A percentile compares a stretch with the other conserved stretches of the same genome.
phyloP scores from a whole-genome alignment of 2,888 invertebrate species.

The Tachystola acroxantha region DNA sequence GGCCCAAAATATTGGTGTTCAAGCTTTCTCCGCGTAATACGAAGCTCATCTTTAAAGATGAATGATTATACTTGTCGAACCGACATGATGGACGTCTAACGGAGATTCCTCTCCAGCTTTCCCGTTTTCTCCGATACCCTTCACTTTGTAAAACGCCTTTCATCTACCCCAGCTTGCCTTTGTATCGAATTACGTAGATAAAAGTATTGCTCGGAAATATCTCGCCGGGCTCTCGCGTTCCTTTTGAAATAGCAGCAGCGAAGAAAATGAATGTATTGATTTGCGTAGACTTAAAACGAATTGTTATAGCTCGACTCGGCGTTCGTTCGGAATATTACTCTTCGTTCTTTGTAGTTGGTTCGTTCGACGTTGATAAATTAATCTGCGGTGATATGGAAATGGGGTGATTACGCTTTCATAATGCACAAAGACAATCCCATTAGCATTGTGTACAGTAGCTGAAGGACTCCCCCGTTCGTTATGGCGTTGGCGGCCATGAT shows the following conservation, averaged over 20 bases:
- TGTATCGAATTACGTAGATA: constrained; percentile 41
- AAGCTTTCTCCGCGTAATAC: constrained; percentile 9
- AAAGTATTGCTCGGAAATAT: constrained; percentile 32
- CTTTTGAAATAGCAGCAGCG: constrained; percentile 13
- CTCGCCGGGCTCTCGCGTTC: constrained; percentile 23
- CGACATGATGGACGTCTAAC: constrained; percentile 17
- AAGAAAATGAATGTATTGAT: constrained; percentile 16
- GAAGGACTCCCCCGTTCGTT: too few species aligned
- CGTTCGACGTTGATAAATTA: constrained; percentile 10
- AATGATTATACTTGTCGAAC: constrained; percentile 7
- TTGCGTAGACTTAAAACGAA: constrained; percentile 5
- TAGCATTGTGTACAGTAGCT: constrained; percentile 8
- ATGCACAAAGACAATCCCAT: constrained; percentile 10
- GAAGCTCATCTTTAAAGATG: constrained; percentile 17
- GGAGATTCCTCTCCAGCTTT: constrained; percentile 18
- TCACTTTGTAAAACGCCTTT: constrained; percentile 30
- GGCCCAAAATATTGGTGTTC: constrained; percentile 5
- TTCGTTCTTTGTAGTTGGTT: constrained; percentile 6
- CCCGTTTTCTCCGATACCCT: constrained; percentile 21
- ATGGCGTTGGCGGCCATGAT: constrained; percentile 1
- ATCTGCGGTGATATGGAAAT: constrained; percentile 8
- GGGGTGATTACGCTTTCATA: constrained; percentile 6
- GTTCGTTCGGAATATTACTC: background rate
- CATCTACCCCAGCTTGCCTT: constrained; percentile 26
- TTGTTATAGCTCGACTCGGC: constrained; percentile 4